phyloP scores from a whole-genome alignment of 2,113 vertebrate species.

The Chlorodrepanis virens region DNA sequence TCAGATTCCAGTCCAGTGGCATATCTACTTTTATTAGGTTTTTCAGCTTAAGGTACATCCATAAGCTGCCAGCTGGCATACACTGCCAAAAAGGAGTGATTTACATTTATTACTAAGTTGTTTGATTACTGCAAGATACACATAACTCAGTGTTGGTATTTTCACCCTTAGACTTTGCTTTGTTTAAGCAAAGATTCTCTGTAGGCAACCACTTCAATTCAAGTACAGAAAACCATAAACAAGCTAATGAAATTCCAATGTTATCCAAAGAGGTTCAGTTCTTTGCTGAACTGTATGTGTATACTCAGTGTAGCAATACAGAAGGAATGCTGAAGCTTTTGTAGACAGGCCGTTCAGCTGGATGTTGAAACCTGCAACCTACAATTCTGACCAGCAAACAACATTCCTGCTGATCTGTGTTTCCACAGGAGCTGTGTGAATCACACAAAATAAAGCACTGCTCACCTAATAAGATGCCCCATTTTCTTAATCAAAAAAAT shows the following conservation, averaged over 20 bases:
- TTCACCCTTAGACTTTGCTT: background rate
- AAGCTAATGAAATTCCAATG: background rate
- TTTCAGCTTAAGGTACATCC: background rate
- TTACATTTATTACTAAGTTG: background rate
- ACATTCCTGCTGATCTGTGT: slow-evolving; percentile 5
- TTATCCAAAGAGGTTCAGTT: background rate
- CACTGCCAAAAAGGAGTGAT: background rate
- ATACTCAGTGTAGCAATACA: background rate
- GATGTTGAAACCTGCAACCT: slow-evolving; percentile 59
- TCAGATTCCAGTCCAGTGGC: background rate
- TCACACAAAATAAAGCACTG: slow-evolving; percentile 38
- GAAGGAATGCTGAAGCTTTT: background rate
- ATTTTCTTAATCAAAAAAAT: slow-evolving; percentile 59
- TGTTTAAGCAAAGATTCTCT: background rate
- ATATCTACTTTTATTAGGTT: background rate
- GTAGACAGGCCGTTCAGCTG: slow-evolving; percentile 27
- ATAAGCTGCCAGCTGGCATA: background rate
- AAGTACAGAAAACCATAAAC: background rate
- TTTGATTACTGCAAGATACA: background rate
- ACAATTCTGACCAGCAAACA: slow-evolving; percentile 54
- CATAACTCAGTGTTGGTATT: background rate
- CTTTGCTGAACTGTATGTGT: background rate
- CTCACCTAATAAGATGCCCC: slow-evolving; percentile 51
- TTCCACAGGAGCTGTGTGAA: slow-evolving; percentile 17
- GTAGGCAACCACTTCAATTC: background rate